These are phyloP conservation scores for Pollenia amentaria DNA, from an alignment of 2,888 invertebrate genomes.

Conservation along the genomic window DNA sequence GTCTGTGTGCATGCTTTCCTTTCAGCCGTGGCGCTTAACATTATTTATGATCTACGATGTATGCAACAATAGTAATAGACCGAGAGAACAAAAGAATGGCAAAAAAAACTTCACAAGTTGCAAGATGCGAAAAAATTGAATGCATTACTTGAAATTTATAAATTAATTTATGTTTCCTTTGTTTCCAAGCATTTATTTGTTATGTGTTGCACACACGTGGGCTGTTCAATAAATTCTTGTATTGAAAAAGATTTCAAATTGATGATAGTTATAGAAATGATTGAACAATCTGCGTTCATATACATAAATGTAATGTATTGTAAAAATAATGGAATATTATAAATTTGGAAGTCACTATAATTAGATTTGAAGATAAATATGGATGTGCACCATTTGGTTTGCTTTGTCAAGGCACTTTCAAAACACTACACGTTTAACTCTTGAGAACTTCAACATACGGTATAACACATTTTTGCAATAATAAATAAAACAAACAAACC, in stretches of 20 bases:
- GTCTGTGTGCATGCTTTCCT: slow-evolving; percentile 84
- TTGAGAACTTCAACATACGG: slow-evolving; percentile 5
- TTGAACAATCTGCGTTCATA: too few species aligned
- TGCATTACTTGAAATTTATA: slow-evolving; percentile 28
- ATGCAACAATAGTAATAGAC: slow-evolving; percentile 23
- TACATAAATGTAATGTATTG: too few species aligned
- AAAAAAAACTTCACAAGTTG: slow-evolving; percentile 5
- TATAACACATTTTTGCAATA: not conserved
- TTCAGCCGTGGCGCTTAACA: slow-evolving; percentile 84
- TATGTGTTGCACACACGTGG: slow-evolving; percentile 63
- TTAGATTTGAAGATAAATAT: too few species aligned
- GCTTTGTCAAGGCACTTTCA: too few species aligned
- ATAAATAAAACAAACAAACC: slow-evolving; percentile 19
- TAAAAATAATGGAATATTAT: too few species aligned
- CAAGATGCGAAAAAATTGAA: slow-evolving; percentile 41
- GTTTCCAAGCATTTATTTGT: slow-evolving; percentile 56
- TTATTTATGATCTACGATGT: slow-evolving; percentile 81
- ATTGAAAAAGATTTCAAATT: too few species aligned
- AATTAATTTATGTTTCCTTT: slow-evolving; percentile 36
- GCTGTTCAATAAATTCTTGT: not conserved
- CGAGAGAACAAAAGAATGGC: not conserved
- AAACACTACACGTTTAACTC: too few species aligned
- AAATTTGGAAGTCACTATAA: too few species aligned
- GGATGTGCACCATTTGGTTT: too few species aligned
- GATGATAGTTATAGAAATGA: too few species aligned